Base-by-base conservation (phyloP, 2,797 vertebrate genomes). In the Aulostomus chinensis region DNA sequence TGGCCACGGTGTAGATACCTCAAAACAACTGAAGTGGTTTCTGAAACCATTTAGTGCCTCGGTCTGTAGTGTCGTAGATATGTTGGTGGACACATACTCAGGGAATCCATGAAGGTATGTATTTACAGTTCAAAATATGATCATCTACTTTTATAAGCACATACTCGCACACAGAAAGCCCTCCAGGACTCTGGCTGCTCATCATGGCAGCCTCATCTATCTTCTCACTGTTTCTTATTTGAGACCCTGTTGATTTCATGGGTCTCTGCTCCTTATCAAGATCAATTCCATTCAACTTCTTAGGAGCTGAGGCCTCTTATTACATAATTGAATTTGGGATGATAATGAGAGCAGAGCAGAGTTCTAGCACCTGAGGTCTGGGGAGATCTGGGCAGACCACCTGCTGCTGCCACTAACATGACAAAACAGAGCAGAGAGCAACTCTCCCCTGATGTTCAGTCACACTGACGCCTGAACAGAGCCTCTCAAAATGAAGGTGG, bases 271-370 rank as follows among this genome's bases (percentile, higher is more conserved):
- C 70, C 74, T 88, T 74, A 82, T 88, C 82, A 74, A 84, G 81
- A 85, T 86, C 84, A 78, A 82, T 86, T 78, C 69, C 20, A 71
- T 78, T 86, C 68, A 80, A 55, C 78, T 78, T 84, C 62, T 61
- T 60, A 63, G 59, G 48, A 68, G 58, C 71, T 53, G 39, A 67
- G 62, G 46, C 50, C 52, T 69, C 74, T 76, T 77, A 79, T 84
- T 83, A 82, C 73, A 77, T 85, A 80, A 87, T 83, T 84, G 50
- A 79, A 85, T 86, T 81, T 81, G 73, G 69, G 50, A 71, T 68
- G 66, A 76, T 83, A 85, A 86, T 83, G 81, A 81, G 77, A 68
- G 52, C 39, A 40, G 59, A 58, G 56, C 34, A 68, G 60, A 73
- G 74, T 69, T 73, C 47, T 36, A 59, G 41, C 67, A 80, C 77